Percentiles rank a stretch among this genome's conserved stretches.
Conservation (phyloP, 2,797 vertebrate species). For the Mastacembelus armatus region DNA sequence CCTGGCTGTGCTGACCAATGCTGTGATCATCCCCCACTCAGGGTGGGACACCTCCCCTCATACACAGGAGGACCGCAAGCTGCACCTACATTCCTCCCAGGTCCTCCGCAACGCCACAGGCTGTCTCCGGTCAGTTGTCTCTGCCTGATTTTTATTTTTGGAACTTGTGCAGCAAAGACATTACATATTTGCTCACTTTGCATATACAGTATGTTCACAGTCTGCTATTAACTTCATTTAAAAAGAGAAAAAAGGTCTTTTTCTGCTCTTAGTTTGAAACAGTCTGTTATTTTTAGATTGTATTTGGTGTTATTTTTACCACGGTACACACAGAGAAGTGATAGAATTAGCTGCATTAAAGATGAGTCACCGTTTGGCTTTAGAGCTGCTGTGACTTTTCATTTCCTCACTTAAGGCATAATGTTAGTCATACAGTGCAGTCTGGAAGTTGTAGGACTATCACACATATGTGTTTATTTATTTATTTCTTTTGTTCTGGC, state of each 20-base stretch:
- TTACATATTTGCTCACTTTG: not conserved
- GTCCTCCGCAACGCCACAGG: constrained; percentile 98
- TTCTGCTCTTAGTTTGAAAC: constrained; percentile 21
- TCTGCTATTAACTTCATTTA: not conserved
- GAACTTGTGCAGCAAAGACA: not conserved
- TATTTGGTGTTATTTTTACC: constrained; percentile 47
- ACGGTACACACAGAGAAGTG: constrained; percentile 28
- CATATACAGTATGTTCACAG: not conserved
- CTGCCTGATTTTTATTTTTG: not conserved
- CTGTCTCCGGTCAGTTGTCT: constrained; percentile 89
- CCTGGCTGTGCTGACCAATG: constrained; percentile 95
- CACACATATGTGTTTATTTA: constrained; percentile 22
- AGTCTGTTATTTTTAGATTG: constrained; percentile 40
- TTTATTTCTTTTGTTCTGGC: constrained; percentile 25
- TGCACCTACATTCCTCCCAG: constrained; percentile 97
- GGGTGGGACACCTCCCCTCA: constrained; percentile 96
- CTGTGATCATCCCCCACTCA: constrained; percentile 98
- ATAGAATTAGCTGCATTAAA: constrained; percentile 42
- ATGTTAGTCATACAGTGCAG: constrained; percentile 21
- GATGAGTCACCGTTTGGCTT: constrained; percentile 59
- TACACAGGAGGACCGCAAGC: constrained; percentile 94
- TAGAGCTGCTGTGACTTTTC: constrained; percentile 33
- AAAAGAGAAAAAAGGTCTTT: not conserved
- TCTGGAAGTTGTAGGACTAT: constrained; percentile 39
- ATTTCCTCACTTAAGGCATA: constrained; percentile 46